A percentile compares a stretch with the other conserved stretches of the same genome.
Conservation (phyloP, 64 coral and sea anemone genomes). For the Stichodactyla mertensii region DNA sequence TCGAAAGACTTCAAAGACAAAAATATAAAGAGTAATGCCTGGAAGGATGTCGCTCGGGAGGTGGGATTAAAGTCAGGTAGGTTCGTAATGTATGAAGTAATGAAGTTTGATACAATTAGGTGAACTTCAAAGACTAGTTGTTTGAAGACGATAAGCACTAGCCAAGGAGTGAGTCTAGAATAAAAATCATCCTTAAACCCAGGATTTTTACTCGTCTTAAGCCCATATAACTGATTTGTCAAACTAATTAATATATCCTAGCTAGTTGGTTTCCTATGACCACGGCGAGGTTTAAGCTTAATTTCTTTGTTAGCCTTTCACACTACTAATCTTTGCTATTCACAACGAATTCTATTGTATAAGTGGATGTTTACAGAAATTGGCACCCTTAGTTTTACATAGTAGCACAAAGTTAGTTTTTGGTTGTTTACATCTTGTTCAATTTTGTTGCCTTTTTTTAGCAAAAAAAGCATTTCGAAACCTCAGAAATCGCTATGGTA, state of each 20-base stretch:
- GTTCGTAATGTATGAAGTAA: neutral
- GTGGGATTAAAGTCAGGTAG: constrained; percentile 18
- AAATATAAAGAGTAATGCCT: constrained; percentile 34
- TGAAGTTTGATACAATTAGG: neutral
- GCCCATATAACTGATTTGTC: neutral
- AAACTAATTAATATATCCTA: neutral
- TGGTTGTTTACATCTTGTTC: too few species aligned
- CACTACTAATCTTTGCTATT: too few species aligned
- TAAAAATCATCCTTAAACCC: neutral
- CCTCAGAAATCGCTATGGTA: constrained; percentile 30
- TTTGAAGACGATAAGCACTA: neutral
- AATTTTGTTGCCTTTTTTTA: constrained; percentile 16
- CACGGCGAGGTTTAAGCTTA: neutral
- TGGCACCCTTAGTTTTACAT: too few species aligned
- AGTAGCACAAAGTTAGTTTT: too few species aligned
- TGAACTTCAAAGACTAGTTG: neutral
- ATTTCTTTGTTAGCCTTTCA: neutral
- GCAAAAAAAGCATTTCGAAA: constrained; percentile 29
- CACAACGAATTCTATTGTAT: neutral
- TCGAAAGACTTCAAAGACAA: constrained; percentile 40
- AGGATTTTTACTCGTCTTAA: neutral
- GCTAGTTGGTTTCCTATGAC: neutral
- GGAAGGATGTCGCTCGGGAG: constrained; percentile 30
- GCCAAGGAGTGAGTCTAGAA: neutral
- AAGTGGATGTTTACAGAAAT: neutral